These are phyloP conservation scores for Popillia japonica DNA, from an alignment of 1,140 invertebrate species.

Conservation along the genomic window DNA sequence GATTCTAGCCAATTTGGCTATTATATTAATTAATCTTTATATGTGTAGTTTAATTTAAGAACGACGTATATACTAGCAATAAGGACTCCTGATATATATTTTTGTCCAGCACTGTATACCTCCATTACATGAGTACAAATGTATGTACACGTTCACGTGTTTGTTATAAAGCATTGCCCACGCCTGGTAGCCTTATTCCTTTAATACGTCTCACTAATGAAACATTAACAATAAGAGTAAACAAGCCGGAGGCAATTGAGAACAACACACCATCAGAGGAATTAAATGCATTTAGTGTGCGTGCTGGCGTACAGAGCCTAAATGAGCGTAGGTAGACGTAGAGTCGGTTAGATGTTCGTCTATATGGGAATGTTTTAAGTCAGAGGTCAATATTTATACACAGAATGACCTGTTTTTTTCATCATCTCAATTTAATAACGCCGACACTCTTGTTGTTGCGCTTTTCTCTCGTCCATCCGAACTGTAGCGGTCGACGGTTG, in stretches of 20 bases:
- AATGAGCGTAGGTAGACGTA: conserved; percentile 26
- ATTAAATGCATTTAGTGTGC: conserved; percentile 24
- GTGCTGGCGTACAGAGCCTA: conserved; percentile 2
- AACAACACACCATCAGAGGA: conserved; percentile 32
- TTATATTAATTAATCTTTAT: background rate
- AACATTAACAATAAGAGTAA: conserved; percentile 32
- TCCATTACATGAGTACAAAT: background rate
- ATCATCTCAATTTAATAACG: conserved; percentile 34
- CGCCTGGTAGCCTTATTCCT: conserved; percentile 24
- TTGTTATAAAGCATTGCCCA: conserved; percentile 28
- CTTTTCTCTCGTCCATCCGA: background rate
- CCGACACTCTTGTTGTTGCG: conserved; percentile 12
- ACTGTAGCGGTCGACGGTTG: background rate
- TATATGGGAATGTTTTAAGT: conserved; percentile 34
- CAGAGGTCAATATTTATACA: conserved; percentile 34
- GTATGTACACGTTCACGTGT: conserved; percentile 24
- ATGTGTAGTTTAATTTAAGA: too few species aligned
- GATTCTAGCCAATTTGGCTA: background rate
- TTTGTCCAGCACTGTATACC: background rate
- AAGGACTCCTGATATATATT: background rate
- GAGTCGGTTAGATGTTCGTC: background rate
- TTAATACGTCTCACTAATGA: conserved; percentile 30
- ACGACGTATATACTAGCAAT: too few species aligned
- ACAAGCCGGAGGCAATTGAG: conserved; percentile 32
- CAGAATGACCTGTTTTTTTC: conserved; percentile 30